A percentile compares a stretch with the other conserved stretches of the same genome.
Conservation (phyloP, 2,888 invertebrate species). For the Heteropelma amictum region DNA sequence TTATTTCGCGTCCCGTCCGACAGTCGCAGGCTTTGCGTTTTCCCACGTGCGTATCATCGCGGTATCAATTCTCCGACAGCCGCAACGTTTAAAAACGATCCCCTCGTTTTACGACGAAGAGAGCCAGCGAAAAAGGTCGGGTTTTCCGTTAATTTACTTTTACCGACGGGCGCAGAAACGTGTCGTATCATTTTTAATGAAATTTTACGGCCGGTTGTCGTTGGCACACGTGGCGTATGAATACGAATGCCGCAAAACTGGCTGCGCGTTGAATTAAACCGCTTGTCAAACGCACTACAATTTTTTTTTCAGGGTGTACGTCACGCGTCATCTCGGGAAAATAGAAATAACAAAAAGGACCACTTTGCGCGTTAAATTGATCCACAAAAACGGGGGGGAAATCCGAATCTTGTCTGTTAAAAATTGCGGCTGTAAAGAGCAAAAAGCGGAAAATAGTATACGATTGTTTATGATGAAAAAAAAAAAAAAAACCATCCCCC, state of each 20-base stretch:
- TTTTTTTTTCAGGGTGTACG: neutral
- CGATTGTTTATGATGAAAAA: too few relatives aligned
- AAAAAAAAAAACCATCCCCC: too few relatives aligned
- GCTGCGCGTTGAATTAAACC: neutral
- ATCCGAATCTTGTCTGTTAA: too few relatives aligned
- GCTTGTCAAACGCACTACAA: neutral
- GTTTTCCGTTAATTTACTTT: conserved; percentile 35
- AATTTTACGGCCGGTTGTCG: neutral
- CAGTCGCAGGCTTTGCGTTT: conserved; percentile 16
- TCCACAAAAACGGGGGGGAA: too few relatives aligned
- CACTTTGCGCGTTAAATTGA: too few relatives aligned
- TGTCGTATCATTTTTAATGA: conserved; percentile 41
- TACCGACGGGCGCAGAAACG: conserved; percentile 30
- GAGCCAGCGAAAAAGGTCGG: conserved; percentile 11
- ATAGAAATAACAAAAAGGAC: too few relatives aligned
- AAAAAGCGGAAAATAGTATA: too few relatives aligned
- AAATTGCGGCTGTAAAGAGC: too few relatives aligned
- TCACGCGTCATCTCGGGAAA: too few relatives aligned
- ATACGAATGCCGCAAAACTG: neutral
- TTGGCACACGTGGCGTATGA: too few relatives aligned
- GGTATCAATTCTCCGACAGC: conserved; percentile 45
- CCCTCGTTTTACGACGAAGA: conserved; percentile 12
- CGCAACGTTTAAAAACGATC: conserved; percentile 31
- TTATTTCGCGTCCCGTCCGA: conserved; percentile 18
- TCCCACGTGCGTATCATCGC: neutral